Evolutionary conservation across 30 jellyfish, hydroid and myxozoan species (phyloP), one percentile per base, ranked within the genome.

Genomic region (Aurelia sp.): DNA sequence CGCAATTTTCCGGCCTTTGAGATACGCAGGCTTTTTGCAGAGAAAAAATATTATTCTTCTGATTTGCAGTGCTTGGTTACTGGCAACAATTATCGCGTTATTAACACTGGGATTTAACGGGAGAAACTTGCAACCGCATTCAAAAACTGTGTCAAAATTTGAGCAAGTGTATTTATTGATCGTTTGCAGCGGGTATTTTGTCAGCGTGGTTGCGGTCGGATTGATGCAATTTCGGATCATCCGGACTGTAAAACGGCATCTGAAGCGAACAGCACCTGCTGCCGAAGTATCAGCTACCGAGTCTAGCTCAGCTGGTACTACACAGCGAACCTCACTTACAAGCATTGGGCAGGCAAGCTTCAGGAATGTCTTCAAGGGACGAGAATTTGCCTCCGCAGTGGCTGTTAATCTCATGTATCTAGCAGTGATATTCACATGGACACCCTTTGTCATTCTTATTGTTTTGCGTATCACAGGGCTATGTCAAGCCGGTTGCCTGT

Each of bases 1-100:
- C 33, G 94, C 89, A 40, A 85, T 85, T 18, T 85, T 85, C 86
- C 57, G 53, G 23, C 94, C 94, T 13, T 71, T 85, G 66, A 66
- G 83, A 63, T 85, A 85, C 84, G 71, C 74, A 3, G 73, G 13
- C 11, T 61, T 85, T 6, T 13, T 85, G 62, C 55, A 41, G 61
- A 50, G 52, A 50, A 62, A 58, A 19, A 68, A 71, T 8, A 31
- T 85, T 62, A n/a, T 30, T 44, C 55, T 35, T 18, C 72, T 74
- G 6, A 44, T 74, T 22, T 19, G 16, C 69, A 4, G 31, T 51
- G 76, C 88, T 22, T 85, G 94, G 94, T 12, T 74, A 7, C 13
- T 48, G 16, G 82, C 55, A 44, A 44, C 94, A 13, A 37, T 74
- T 37, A 66, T 73, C 20, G 41, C 76, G 55, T 7, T 88, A 21